Evolutionary conservation across 2,888 invertebrate genomes (phyloP), one percentile per base, ranked within the genome.

Genomic region (Eilema sororculum): DNA sequence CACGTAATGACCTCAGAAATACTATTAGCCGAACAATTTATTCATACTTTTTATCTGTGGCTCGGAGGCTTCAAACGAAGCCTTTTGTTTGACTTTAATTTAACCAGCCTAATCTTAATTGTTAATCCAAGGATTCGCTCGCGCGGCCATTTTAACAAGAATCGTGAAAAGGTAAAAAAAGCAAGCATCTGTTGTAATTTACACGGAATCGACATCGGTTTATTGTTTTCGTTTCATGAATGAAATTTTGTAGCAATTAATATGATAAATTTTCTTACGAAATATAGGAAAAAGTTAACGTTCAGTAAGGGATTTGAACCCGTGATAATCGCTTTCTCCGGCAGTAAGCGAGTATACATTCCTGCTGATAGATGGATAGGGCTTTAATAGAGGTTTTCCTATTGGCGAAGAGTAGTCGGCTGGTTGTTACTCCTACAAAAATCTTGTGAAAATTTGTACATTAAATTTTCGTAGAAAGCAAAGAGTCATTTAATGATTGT

Each of bases 41-140:
- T 80, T 82, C 74, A 74, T 72, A 75, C 73, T 82, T 81, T 77
- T 80, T 80, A 74, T 82, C 76, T 69, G 71, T 65, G 56, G 58
- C 63, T 60, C 46, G 52, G 71, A 67, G 73, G 37, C 71, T 68
- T 77, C 71, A 74, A 74, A 75, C 68, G 76, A 69, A 68, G 73
- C 77, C 77, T 82, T 81, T 82, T 82, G 82, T 82, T 82, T 82
- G 75, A 77, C 69, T 81, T 82, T 83, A 80, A 83, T 83, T 82
- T 77, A 69, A 72, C 63, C 65, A 58, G 37, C 66, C 70, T 77
- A 75, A 83, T 82, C 82, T 82, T 82, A 82, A 82, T 83, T 82
- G 80, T 74, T 77, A 76, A 82, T 82, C 82, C 77, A 78, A 80
- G 72, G 73, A 37, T 73, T 67, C 64, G 28, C 65, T 24, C 59